These are phyloP conservation scores for Platysteira castanea DNA, from an alignment of 2,113 vertebrate species.

Conservation along the genomic window DNA sequence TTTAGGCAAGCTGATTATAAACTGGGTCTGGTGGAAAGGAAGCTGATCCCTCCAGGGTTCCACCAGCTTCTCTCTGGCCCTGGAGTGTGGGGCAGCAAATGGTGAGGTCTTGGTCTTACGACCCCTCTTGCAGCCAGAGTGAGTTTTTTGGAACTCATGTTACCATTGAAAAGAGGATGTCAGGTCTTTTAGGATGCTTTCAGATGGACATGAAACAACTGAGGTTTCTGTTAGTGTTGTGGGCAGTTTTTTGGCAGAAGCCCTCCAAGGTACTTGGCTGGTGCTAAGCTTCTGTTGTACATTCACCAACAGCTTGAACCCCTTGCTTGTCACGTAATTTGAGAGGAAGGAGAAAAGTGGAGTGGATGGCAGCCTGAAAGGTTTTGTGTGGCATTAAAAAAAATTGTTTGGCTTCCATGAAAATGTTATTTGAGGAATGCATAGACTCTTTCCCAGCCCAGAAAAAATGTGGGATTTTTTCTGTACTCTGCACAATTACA, in stretches of 20 bases:
- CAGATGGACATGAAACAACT: background rate
- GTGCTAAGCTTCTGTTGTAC: background rate
- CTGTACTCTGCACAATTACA: background rate
- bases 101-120: accelerated
- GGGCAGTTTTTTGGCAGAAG: background rate
- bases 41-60: background rate
- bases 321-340: background rate
- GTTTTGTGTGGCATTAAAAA: background rate
- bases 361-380: background rate
- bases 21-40: background rate
- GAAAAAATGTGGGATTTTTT: background rate
- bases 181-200: background rate
- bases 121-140: background rate
- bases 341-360: background rate
- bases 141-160: background rate
- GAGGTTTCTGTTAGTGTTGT: background rate
- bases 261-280: background rate
- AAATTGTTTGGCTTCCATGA: background rate
- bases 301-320: background rate
- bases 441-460: background rate
- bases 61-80: background rate
- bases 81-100: background rate
- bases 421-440: background rate
- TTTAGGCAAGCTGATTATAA: background rate
- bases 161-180: background rate